Percentiles rank a stretch among this genome's conserved stretches.
Evolutionary conservation across 2,797 vertebrate genomes (phyloP).

Genomic region (Hapalemur alaotrensis): DNA sequence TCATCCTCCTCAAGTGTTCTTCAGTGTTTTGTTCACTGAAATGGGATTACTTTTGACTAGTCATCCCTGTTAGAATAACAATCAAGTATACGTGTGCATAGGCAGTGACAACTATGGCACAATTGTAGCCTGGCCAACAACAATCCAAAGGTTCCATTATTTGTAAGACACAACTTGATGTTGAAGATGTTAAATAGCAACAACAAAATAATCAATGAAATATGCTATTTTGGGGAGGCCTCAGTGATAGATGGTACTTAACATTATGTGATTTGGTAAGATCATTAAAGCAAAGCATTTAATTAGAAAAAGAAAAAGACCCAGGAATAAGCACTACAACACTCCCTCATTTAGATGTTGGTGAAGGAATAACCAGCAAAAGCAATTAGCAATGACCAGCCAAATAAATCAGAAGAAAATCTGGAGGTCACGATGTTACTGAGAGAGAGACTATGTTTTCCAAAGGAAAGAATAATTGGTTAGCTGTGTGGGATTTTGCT

Average conservation of each 20-base stretch:
- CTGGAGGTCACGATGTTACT: background rate
- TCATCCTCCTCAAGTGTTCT: background rate
- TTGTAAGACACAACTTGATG: background rate
- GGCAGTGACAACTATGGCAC: background rate
- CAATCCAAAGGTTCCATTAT: background rate
- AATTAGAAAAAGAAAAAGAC: background rate
- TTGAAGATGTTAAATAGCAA: background rate
- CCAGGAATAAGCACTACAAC: background rate
- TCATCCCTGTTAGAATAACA: background rate
- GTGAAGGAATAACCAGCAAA: background rate
- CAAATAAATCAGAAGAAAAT: background rate
- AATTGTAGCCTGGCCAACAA: background rate
- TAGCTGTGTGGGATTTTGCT: background rate
- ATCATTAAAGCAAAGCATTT: background rate
- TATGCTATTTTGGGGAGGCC: background rate
- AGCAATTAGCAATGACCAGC: background rate
- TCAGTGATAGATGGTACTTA: background rate
- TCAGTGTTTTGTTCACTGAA: background rate
- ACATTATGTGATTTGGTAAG: background rate
- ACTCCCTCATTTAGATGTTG: background rate
- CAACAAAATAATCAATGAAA: background rate
- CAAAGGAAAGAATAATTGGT: background rate
- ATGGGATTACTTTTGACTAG: background rate
- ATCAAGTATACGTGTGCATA: background rate
- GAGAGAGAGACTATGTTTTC: background rate